Evolutionary conservation across 2,888 invertebrate genomes (phyloP).

Genomic region (Philonicus albiceps): DNA sequence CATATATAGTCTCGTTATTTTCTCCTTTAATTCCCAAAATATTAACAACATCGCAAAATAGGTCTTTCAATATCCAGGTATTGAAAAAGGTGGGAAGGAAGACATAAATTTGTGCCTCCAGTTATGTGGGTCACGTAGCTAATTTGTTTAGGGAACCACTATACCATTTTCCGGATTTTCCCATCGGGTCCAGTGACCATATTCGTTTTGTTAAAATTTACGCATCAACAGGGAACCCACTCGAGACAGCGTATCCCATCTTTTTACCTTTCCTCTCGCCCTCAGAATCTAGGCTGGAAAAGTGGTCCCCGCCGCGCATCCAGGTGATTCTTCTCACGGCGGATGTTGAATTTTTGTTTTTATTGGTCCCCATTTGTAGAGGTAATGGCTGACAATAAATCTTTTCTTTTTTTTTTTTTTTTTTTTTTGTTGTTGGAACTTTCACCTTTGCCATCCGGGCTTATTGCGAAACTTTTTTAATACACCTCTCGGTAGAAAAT

Average conservation of each 20-base stretch:
- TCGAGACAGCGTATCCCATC: background rate
- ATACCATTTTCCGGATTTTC: constrained; percentile 1
- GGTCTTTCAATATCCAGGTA: background rate
- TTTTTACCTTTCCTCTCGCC: background rate
- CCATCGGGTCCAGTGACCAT: constrained; percentile 8
- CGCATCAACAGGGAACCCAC: background rate
- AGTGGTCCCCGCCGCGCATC: background rate
- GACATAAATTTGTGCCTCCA: background rate
- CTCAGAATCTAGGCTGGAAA: background rate
- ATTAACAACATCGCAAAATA: background rate
- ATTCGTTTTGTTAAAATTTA: constrained; percentile 13
- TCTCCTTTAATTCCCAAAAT: background rate
- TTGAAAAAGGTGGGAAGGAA: background rate
- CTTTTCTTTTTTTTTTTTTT: background rate
- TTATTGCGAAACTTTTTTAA: constrained; percentile 48
- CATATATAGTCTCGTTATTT: background rate
- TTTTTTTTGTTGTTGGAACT: background rate
- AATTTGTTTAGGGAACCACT: constrained; percentile 6
- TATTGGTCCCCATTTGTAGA: constrained; percentile 47
- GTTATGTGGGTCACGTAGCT: constrained; percentile 14
- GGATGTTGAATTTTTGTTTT: constrained; percentile 23
- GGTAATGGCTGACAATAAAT: constrained; percentile 47
- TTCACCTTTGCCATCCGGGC: constrained; percentile 34
- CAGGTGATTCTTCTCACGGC: constrained; percentile 28
- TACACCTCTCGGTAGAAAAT: constrained; percentile 37